phyloP scores from a whole-genome alignment of 2,888 invertebrate species.

The Caenorhabditis sulstoni region DNA sequence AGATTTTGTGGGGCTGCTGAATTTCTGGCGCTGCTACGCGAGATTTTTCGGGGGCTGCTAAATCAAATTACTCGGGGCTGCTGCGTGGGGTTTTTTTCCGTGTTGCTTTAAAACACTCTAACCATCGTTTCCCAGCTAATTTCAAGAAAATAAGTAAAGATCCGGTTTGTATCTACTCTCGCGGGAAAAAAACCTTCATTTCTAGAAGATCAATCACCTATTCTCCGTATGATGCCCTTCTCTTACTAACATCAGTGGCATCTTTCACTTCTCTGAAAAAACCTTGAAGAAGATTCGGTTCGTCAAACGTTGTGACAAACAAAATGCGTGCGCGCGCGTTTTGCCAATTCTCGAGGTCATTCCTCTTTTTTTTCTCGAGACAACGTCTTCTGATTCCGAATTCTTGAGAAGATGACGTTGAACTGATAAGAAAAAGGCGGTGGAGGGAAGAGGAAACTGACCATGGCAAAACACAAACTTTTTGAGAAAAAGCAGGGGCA shows the following conservation, averaged over 20 bases:
- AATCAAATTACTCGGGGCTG: too few relatives aligned
- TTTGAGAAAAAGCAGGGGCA: background rate
- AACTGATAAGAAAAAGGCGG: background rate
- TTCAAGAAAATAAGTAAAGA: too few relatives aligned
- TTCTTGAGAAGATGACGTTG: background rate
- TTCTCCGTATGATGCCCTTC: background rate
- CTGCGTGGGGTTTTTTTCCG: too few relatives aligned
- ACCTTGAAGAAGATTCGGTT: background rate
- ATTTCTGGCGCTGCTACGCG: too few relatives aligned
- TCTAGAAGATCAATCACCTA: background rate
- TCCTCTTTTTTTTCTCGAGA: background rate
- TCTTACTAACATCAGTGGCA: background rate
- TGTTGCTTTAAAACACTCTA: too few relatives aligned
- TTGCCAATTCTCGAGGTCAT: background rate
- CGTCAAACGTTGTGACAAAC: constrained; percentile 1
- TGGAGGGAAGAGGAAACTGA: background rate
- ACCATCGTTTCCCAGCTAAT: too few relatives aligned
- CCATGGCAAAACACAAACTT: background rate
- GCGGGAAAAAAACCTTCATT: background rate
- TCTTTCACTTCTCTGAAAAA: background rate
- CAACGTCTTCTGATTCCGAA: background rate
- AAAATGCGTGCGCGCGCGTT: background rate
- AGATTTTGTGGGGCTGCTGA: too few relatives aligned
- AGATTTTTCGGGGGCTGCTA: too few relatives aligned
- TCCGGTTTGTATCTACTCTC: background rate